Conservation (phyloP, 2,113 vertebrate genomes). For the Gnathochromis pfefferi region DNA sequence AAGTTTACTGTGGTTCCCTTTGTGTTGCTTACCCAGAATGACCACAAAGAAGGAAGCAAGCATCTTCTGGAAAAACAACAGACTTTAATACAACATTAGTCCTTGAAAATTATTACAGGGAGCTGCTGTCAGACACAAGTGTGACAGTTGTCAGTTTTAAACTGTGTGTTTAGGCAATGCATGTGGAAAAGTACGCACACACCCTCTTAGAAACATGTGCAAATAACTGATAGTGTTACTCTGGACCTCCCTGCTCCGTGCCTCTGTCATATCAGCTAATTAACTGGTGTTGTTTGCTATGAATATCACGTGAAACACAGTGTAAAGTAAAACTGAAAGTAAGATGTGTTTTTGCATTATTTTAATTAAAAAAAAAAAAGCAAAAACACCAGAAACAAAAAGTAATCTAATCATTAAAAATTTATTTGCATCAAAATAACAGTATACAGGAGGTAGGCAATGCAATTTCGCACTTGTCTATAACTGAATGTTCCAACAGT, state of each 20-base stretch:
- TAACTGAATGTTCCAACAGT: neutral
- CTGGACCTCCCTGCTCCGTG: conserved; percentile 14
- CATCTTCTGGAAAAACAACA: conserved; percentile 7
- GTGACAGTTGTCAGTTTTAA: neutral
- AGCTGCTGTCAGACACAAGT: neutral
- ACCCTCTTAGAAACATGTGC: conserved; percentile 25
- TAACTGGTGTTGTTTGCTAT: neutral
- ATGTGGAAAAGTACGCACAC: neutral
- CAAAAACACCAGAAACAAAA: neutral
- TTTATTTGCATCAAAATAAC: neutral
- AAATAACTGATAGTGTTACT: conserved; percentile 47
- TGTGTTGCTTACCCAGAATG: conserved; percentile 46
- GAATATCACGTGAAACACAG: neutral
- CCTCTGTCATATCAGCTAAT: neutral
- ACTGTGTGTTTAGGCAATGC: neutral
- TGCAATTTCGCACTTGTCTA: neutral
- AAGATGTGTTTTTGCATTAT: neutral
- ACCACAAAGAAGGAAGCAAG: conserved; percentile 1
- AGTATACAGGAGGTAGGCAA: neutral
- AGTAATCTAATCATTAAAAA: fast-evolving
- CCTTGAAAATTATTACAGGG: neutral
- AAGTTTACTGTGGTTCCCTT: neutral
- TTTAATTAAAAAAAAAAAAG: neutral
- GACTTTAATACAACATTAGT: neutral
- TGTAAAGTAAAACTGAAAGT: neutral